These are phyloP conservation scores for Ailuropoda melanoleuca DNA, from an alignment of 2,113 vertebrate genomes.

Conservation along the genomic window DNA sequence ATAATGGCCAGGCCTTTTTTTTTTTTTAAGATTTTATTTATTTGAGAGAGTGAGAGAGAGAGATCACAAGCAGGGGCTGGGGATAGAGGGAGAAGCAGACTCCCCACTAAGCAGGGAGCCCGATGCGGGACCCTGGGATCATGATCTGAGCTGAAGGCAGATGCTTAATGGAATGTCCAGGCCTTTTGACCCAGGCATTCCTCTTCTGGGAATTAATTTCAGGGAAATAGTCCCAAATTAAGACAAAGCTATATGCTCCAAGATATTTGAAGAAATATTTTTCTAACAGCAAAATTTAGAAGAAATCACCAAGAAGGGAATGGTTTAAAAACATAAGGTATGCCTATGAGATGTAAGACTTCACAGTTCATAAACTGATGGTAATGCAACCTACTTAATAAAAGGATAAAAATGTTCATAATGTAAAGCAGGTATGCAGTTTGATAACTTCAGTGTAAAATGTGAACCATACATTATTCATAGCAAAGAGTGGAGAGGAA, in stretches of 20 bases:
- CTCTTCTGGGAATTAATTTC: slow-evolving; percentile 51
- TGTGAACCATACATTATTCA: background rate
- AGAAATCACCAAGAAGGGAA: background rate
- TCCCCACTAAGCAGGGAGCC: background rate
- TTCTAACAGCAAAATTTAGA: slow-evolving; percentile 6
- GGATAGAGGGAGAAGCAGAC: background rate
- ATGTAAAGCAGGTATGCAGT: background rate
- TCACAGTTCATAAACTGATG: background rate
- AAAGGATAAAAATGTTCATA: background rate
- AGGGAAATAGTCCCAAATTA: slow-evolving; percentile 43
- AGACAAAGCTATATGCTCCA: background rate
- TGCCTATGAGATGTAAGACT: background rate
- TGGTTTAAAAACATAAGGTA: background rate
- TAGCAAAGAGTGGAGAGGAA: background rate
- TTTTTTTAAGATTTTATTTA: background rate
- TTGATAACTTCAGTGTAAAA: background rate
- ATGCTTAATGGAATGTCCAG: background rate
- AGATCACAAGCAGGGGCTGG: background rate
- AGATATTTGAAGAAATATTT: slow-evolving; percentile 41
- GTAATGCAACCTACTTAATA: background rate
- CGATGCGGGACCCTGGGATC: background rate
- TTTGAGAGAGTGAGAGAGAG: background rate
- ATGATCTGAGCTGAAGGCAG: background rate
- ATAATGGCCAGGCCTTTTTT: background rate
- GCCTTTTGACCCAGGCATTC: slow-evolving; percentile 20